phyloP scores from a whole-genome alignment of 2,113 vertebrate genomes.

The Tragelaphus scriptus region DNA sequence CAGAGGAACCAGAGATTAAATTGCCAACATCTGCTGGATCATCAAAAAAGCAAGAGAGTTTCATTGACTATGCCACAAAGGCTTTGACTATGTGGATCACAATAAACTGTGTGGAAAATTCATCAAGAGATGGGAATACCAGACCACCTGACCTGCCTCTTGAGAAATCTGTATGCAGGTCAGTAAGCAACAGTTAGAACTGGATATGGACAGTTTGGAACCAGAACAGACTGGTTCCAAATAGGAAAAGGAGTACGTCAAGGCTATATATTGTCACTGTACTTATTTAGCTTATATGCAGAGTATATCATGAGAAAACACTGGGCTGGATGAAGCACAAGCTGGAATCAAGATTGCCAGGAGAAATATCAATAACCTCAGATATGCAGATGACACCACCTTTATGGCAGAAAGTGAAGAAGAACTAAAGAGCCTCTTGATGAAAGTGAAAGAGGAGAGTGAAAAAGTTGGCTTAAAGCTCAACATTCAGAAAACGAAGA shows the following conservation, averaged over 20 bases:
- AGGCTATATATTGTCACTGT: not conserved
- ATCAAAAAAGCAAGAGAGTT: fast-evolving
- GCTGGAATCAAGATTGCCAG: too few species aligned
- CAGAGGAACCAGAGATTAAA: not conserved
- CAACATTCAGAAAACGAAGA: too few species aligned
- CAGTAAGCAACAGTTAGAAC: not conserved
- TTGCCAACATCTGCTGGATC: not conserved
- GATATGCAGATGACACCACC: too few species aligned
- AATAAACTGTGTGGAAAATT: not conserved
- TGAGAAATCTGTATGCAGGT: not conserved
- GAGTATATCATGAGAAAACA: too few species aligned
- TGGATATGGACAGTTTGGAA: not conserved
- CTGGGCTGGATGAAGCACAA: too few species aligned
- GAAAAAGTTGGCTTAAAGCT: too few species aligned
- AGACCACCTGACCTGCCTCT: not conserved
- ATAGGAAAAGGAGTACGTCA: not conserved
- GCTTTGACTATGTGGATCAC: not conserved
- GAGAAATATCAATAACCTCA: too few species aligned
- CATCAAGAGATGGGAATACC: not conserved
- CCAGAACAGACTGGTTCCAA: not conserved
- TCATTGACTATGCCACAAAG: not conserved
- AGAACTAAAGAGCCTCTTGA: too few species aligned
- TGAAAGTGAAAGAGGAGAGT: too few species aligned
- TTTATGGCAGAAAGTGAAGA: too few species aligned
- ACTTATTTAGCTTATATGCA: too few species aligned